Base-by-base conservation (phyloP, 1,140 invertebrate genomes). In the Ooceraea biroi region DNA sequence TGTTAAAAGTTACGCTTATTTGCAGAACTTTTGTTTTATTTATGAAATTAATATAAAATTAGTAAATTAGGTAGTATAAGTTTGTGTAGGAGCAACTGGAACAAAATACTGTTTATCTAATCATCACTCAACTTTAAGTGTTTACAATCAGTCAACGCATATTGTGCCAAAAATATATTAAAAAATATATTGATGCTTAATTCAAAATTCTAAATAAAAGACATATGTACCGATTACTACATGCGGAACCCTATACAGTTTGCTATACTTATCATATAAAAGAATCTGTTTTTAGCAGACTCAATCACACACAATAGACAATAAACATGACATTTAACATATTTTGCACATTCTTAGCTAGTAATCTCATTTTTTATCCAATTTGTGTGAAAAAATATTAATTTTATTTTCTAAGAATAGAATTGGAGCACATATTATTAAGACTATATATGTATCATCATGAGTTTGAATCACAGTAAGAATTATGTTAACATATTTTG, bases 401-500 rank as follows among this genome's bases (percentile, higher is more conserved):
- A 74, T 82, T 63, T 82, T 73, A 25, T 36, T 36, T 36, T 36
- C 57, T 82, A 77, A 82, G n/a, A 46, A 73, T 52, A 74, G 58
- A 19, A 2, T 17, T n/a, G 8, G 44, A 85, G 58, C 82, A 78
- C 87, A 69, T 57, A 19, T 69, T 57, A 10, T 57, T 57, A 17
- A n/a, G n/a, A n/a, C n/a, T 22, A n/a, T 78, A 77, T 65, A 55
- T 52, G 17, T 17, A 69, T 46, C 78, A 77, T 78, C 44, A 84
- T n/a, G 57, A 71, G 12, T 50, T 74, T 63, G 50, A 74, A 87
- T 88, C 86, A 88, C 85, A 88, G 85, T 55, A 83, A 36, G 22
- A 63, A 82, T 82, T 84, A 78, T 10, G 50, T 52, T 61, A 78
- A n/a, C 14, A 69, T 27, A 58, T 65, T 69, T 77, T 65, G 55